These are phyloP conservation scores for Atta texana DNA, from an alignment of 1,140 invertebrate species.

Conservation along the genomic window DNA sequence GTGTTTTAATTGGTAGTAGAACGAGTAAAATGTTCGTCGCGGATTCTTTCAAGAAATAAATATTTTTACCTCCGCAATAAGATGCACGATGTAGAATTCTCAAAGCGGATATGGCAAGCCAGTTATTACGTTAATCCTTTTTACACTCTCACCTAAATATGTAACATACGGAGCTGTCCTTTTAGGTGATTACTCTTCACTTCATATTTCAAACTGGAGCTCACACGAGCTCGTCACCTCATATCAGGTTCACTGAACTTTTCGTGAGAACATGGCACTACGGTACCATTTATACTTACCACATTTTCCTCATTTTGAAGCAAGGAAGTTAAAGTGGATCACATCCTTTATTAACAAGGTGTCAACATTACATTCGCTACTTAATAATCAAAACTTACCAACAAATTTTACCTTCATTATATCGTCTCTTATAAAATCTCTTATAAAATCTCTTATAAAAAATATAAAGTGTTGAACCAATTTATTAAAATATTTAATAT, in stretches of 20 bases:
- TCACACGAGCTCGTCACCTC: slow-evolving; percentile 65
- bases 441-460: not conserved
- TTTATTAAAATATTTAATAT: not conserved
- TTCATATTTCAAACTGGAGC: slow-evolving; percentile 57
- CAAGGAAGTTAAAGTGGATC: slow-evolving; percentile 28
- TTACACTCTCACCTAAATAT: slow-evolving; percentile 36
- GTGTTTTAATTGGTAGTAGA: not conserved
- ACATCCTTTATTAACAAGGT: slow-evolving; percentile 36
- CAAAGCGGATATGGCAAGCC: not conserved
- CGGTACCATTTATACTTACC: slow-evolving; percentile 42
- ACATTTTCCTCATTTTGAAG: slow-evolving; percentile 5
- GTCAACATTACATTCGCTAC: slow-evolving; percentile 23
- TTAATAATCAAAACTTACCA: slow-evolving; percentile 31
- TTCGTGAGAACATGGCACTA: not conserved
- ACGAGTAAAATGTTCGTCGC: not conserved
- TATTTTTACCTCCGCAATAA: not conserved
- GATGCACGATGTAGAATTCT: slow-evolving; percentile 4
- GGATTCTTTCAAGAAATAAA: not conserved
- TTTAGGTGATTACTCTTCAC: slow-evolving; percentile 63
- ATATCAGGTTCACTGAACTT: slow-evolving; percentile 56
- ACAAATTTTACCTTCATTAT: not conserved
- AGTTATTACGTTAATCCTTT: not conserved
- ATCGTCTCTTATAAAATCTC: not conserved
- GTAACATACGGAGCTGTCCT: slow-evolving; percentile 63
- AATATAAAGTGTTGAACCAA: not conserved